A percentile compares a stretch with the other conserved stretches of the same genome.
Evolutionary conservation across 2,888 invertebrate species (phyloP).

Genomic region (Lasioglossum oenotherae): DNA sequence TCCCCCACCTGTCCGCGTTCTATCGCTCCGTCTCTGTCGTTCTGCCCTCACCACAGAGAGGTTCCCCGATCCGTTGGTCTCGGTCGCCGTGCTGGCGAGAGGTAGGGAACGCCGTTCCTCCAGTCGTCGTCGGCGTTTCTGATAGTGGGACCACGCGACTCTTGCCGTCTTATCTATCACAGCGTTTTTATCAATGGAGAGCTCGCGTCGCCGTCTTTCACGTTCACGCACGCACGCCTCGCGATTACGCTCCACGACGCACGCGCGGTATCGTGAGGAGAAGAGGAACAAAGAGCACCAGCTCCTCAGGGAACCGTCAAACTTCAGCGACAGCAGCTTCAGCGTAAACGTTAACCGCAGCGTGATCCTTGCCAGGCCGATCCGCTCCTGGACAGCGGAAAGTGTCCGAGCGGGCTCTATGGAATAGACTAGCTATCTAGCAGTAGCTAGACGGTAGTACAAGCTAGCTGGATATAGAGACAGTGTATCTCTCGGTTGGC

Average conservation of each 20-base stretch:
- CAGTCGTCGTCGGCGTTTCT: slow-evolving; percentile 76
- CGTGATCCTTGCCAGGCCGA: slow-evolving; percentile 14
- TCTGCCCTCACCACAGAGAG: slow-evolving; percentile 54
- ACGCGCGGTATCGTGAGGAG: slow-evolving; percentile 70
- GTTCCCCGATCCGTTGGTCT: slow-evolving; percentile 48
- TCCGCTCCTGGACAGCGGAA: slow-evolving; percentile 27
- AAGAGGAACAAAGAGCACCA: slow-evolving; percentile 42
- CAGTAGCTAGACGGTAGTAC: background rate
- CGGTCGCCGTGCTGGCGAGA: slow-evolving; percentile 14
- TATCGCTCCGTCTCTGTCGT: slow-evolving; percentile 20
- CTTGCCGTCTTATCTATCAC: slow-evolving; percentile 58
- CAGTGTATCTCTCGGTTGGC: background rate
- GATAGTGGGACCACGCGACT: slow-evolving; percentile 71
- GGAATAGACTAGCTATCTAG: slow-evolving; percentile 25
- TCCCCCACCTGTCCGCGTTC: slow-evolving; percentile 24
- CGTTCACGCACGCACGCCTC: slow-evolving; percentile 72
- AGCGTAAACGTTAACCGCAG: background rate
- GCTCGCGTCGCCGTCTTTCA: slow-evolving; percentile 66
- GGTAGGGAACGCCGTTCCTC: slow-evolving; percentile 62
- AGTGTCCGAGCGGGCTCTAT: slow-evolving; percentile 22
- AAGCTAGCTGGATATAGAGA: background rate
- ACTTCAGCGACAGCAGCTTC: background rate
- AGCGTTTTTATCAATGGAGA: slow-evolving; percentile 72
- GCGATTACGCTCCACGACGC: slow-evolving; percentile 70
- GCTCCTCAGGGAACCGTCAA: slow-evolving; percentile 20